phyloP scores from a whole-genome alignment of 2,888 invertebrate genomes.

The Agapetus fuscipes region DNA sequence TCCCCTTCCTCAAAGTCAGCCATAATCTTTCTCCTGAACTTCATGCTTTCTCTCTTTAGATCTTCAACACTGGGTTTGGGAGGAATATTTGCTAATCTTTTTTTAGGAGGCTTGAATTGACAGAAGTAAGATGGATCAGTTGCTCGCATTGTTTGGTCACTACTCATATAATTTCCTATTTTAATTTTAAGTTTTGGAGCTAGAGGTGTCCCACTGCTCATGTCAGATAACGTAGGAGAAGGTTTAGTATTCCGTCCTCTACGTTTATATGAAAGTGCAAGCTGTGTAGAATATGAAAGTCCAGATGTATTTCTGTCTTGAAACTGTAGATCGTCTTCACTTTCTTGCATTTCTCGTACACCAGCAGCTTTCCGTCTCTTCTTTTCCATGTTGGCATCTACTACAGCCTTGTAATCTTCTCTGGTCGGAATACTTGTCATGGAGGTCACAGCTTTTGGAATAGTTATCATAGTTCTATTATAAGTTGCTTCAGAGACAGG shows the following conservation, averaged over 20 bases:
- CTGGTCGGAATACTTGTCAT: conserved; percentile 81
- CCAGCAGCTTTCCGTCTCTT: conserved; percentile 51
- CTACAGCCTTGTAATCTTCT: conserved; percentile 66
- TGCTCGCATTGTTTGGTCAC: conserved; percentile 38
- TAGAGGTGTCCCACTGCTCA: conserved; percentile 28
- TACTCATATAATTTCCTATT: conserved; percentile 48
- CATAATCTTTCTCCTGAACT: conserved; percentile 74
- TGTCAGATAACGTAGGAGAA: conserved; percentile 30
- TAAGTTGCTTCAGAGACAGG: conserved; percentile 51
- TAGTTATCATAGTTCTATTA: conserved; percentile 64
- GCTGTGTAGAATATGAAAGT: conserved; percentile 21
- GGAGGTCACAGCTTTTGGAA: conserved; percentile 82
- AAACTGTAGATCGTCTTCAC: conserved; percentile 41
- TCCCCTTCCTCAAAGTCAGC: conserved; percentile 70
- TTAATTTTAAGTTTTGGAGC: conserved; percentile 74
- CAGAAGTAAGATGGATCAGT: conserved; percentile 41
- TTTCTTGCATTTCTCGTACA: conserved; percentile 47
- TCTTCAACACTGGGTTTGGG: conserved; percentile 66
- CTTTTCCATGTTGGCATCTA: conserved; percentile 58
- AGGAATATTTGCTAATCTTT: conserved; percentile 54
- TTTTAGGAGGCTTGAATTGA: conserved; percentile 69
- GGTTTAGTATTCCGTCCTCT: conserved; percentile 29
- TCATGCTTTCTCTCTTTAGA: conserved; percentile 77
- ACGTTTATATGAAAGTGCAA: conserved; percentile 27
- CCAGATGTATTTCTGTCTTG: conserved; percentile 28